Evolutionary conservation across 2,113 vertebrate species (phyloP), one percentile per base, ranked within the genome.

Genomic region (Pollachius pollachius): DNA sequence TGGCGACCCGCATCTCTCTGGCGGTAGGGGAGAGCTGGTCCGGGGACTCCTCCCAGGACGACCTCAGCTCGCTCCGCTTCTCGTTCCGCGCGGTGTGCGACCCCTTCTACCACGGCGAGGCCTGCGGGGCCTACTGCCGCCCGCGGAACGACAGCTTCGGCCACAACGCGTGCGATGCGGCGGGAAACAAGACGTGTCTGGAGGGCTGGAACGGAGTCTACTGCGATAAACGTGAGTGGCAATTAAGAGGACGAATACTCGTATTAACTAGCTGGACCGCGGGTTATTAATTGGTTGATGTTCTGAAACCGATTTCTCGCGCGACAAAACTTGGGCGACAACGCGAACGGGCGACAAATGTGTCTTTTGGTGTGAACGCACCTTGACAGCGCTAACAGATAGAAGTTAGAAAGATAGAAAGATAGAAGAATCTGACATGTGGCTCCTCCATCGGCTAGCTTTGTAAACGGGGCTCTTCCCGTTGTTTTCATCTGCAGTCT

Each of bases 81-180:
- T 95, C 95, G 0, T 95, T 95, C 85, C 95, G 92, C 8, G 91
- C 94, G 12, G 85, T 92, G 52, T 97, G 95, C 13, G 89, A 93
- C 11, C 91, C 94, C 52, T 85, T 88, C 13, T 94, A 95, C 75
- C 91, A 88, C 4, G 94, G 94, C 3, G 89, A 93, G 3, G 86
- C 90, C 16, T 97, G 95, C 80, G 86, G 92, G 0, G 83, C 92
- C 72, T 93, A 91, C 90, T 97, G 95, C 88, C 87, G 92, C 0
- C 91, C 94, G 0, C 88, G 92, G 1, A 90, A 94, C 57, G 94
- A 94, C 82, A 83, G 90, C 27, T 92, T 95, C 23, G 90, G 94
- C 3, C 93, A 94, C 81, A 95, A 81, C 77, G 82, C 70, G 80
- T 95, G 92, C 19, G 90, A 94, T 63, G 52, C 71, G 0, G 80